Evolutionary conservation across 2,888 invertebrate genomes (phyloP).

Genomic region (Pachycephus smyrnensis): DNA sequence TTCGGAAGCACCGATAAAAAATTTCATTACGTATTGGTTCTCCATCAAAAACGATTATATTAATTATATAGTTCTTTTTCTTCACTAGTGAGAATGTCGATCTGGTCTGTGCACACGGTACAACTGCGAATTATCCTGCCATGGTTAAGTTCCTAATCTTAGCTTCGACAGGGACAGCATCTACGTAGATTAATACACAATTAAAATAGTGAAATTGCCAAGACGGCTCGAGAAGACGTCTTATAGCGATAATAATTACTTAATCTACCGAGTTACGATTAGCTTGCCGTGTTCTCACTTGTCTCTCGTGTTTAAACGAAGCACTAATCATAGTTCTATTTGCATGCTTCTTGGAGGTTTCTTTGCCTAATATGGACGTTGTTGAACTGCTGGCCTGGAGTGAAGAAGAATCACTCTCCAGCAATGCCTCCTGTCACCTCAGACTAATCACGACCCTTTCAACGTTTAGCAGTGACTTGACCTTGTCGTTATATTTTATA

Average conservation of each 20-base stretch:
- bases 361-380: conserved; percentile 43
- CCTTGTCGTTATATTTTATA: conserved; percentile 86
- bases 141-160: neutral
- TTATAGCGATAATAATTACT: neutral
- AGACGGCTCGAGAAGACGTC: neutral
- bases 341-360: conserved; percentile 32
- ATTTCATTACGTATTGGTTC: neutral
- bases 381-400: neutral
- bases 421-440: conserved; percentile 68
- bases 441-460: conserved; percentile 78
- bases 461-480: conserved; percentile 83
- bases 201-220: neutral
- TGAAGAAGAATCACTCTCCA: conserved; percentile 29
- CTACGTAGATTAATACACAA: neutral
- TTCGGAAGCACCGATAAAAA: neutral
- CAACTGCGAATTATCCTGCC: neutral
- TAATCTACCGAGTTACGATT: conserved; percentile 10
- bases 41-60: neutral
- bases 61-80: neutral
- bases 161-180: neutral
- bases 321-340: conserved; percentile 21
- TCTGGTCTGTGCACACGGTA: neutral
- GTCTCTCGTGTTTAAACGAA: conserved; percentile 37
- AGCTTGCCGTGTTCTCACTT: conserved; percentile 13
- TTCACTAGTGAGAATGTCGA: neutral